Evolutionary conservation across 2,797 vertebrate species (phyloP).

Genomic region (Phrynocephalus forsythii): DNA sequence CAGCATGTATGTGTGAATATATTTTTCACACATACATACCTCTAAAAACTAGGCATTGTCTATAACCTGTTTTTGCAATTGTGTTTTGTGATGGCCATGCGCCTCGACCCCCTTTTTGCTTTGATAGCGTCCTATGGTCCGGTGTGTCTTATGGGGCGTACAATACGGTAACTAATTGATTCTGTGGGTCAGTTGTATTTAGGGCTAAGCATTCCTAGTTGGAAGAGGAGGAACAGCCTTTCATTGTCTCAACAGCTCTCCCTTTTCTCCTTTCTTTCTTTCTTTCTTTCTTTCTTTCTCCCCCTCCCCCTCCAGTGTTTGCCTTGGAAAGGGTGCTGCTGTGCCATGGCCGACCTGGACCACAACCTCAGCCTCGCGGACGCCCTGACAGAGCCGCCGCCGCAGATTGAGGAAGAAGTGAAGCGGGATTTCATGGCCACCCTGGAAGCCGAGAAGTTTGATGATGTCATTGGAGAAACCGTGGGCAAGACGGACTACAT

Average conservation of each 20-base stretch:
- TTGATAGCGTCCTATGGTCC: too few species aligned
- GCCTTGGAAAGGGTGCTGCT: slow-evolving; percentile 56
- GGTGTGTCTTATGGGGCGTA: too few species aligned
- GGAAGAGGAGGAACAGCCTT: neutral
- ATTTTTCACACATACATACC: too few species aligned
- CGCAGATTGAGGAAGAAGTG: slow-evolving; percentile 82
- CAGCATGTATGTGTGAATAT: too few species aligned
- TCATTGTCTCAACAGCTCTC: neutral
- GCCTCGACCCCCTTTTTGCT: too few species aligned
- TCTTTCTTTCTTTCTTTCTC: neutral
- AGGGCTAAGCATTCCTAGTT: too few species aligned
- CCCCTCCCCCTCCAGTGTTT: neutral
- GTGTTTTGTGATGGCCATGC: too few species aligned
- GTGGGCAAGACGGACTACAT: slow-evolving; percentile 91
- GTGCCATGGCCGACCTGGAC: slow-evolving; percentile 81
- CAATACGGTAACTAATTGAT: too few species aligned
- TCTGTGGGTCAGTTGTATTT: too few species aligned
- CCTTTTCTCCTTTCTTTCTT: neutral
- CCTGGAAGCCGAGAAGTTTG: slow-evolving; percentile 89
- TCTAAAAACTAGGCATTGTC: too few species aligned
- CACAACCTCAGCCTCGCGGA: slow-evolving; percentile 88
- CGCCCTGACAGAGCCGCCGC: slow-evolving; percentile 87
- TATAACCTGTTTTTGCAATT: too few species aligned
- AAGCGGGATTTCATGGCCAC: slow-evolving; percentile 91
- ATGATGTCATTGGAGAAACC: slow-evolving; percentile 92